Percentiles rank a stretch among this genome's conserved stretches.
These are phyloP conservation scores for Sylvilagus floridanus DNA, from an alignment of 2,797 vertebrate genomes.

Conservation along the genomic window DNA sequence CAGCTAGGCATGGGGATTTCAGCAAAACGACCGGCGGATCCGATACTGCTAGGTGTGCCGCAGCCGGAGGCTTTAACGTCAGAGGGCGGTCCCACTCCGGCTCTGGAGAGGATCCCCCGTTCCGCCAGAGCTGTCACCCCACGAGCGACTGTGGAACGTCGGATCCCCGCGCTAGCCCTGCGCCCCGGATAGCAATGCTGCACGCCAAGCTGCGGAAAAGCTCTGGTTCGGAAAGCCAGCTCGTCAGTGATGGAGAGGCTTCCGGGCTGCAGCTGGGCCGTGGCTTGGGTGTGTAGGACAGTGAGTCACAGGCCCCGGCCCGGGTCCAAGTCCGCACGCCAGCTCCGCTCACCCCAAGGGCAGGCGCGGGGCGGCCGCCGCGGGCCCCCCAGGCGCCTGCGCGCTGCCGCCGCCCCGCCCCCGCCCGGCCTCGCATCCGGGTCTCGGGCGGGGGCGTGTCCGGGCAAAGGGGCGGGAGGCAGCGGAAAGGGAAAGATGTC, in stretches of 20 bases:
- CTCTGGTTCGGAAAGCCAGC: conserved; percentile 7
- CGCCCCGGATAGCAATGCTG: background rate
- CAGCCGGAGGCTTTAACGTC: too few species aligned
- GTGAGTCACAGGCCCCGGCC: conserved; percentile 37
- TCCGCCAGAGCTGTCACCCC: too few species aligned
- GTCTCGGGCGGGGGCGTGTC: conserved; percentile 66
- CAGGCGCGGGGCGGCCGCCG: fast-evolving
- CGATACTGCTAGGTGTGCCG: background rate
- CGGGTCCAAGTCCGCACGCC: background rate
- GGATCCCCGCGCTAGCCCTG: background rate
- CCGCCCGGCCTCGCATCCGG: conserved; percentile 9
- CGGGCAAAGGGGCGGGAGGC: conserved; percentile 7
- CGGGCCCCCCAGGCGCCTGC: background rate
- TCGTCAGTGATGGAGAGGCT: background rate
- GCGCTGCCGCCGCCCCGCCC: background rate
- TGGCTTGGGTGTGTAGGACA: background rate
- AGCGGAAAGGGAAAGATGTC: conserved; percentile 40
- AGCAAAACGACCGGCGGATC: background rate
- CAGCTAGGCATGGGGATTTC: background rate
- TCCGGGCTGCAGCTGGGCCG: background rate
- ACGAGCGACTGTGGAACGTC: background rate
- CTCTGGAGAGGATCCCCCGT: too few species aligned
- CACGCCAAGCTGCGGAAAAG: conserved; percentile 11
- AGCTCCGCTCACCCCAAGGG: conserved; percentile 5
- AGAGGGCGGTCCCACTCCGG: too few species aligned